A percentile compares a stretch with the other conserved stretches of the same genome.
These are phyloP conservation scores for Pogoniulus pusillus DNA, from an alignment of 2,797 vertebrate species.

Conservation along the genomic window DNA sequence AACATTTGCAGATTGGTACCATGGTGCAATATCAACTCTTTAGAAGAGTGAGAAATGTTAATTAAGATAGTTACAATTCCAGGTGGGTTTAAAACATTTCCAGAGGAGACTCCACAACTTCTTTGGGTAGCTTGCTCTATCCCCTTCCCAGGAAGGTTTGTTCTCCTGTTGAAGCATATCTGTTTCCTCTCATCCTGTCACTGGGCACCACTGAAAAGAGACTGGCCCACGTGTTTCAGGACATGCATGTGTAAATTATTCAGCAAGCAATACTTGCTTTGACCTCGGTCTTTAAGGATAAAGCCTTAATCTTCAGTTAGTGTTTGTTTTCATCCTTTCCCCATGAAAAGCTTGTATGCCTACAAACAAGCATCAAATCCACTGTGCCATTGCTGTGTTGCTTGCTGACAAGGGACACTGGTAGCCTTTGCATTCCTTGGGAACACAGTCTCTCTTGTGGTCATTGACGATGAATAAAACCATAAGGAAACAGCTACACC, in stretches of 20 bases:
- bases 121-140: no score
- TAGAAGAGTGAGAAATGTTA: neutral
- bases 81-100: no score
- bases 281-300: neutral
- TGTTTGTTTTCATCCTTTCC: neutral
- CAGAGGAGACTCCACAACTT: no score
- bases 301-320: neutral
- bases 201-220: no score
- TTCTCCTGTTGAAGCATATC: no score
- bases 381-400: no score
- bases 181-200: no score
- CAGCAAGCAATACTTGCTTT: neutral
- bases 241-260: neutral
- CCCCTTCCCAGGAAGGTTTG: no score
- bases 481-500: rapidly evolving
- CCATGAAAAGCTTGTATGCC: neutral
- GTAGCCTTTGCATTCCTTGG: neutral
- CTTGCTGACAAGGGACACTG: neutral
- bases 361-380: neutral
- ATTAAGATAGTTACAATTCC: neutral
- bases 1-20: neutral
- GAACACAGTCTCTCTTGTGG: neutral
- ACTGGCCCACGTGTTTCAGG: neutral
- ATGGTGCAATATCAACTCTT: neutral
- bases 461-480: neutral